A percentile compares a stretch with the other conserved stretches of the same genome.
Conservation (phyloP, 2,888 invertebrate species). For the Clanis bilineata region DNA sequence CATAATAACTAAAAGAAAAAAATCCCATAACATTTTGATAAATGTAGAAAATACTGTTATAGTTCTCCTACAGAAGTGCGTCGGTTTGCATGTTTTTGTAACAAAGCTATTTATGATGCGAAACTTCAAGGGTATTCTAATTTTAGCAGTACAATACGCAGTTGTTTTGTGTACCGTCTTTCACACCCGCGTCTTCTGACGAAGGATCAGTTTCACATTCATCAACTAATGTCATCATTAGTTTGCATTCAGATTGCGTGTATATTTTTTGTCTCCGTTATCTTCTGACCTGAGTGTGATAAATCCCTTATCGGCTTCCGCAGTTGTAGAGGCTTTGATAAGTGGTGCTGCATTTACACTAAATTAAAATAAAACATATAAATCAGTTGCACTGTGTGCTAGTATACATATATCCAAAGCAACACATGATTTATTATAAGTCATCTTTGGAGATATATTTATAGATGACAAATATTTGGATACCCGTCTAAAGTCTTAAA, state of each 20-base stretch:
- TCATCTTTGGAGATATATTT: too few species aligned
- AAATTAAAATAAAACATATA: neutral
- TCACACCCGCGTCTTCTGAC: neutral
- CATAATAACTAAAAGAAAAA: too few species aligned
- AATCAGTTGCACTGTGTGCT: neutral
- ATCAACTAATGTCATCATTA: neutral
- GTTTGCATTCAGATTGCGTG: neutral
- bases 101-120: neutral
- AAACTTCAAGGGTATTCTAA: neutral
- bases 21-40: too few species aligned
- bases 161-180: neutral
- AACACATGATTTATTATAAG: too few species aligned
- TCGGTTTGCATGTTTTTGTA: neutral
- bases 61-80: neutral
- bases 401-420: too few species aligned
- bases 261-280: neutral
- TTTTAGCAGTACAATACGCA: neutral
- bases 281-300: neutral
- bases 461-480: too few species aligned
- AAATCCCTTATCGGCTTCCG: constrained; percentile 9
- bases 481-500: too few species aligned
- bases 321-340: neutral
- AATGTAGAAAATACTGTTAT: too few species aligned
- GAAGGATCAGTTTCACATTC: neutral
- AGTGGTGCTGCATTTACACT: neutral